Evolutionary conservation across 2,113 vertebrate genomes (phyloP), one percentile per base, ranked within the genome.

Genomic region (Peromyscus leucopus): DNA sequence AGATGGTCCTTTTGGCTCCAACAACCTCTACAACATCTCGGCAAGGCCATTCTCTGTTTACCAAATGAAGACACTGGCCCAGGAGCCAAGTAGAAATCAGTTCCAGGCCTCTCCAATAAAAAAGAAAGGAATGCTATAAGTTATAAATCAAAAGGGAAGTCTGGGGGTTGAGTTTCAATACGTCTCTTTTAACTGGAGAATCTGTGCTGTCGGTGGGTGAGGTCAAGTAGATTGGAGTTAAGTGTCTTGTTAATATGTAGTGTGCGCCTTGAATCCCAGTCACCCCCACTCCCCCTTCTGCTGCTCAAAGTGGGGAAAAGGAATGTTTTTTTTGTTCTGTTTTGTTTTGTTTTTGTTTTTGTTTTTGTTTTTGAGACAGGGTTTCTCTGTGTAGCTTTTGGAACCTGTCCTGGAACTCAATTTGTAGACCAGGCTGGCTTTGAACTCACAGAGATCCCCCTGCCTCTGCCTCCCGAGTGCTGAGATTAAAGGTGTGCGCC

Each of bases 1-100:
- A 97, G 79, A 92, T 94, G 93, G 90, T 95, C 96, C 78, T 96
- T 97, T 93, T 97, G 96, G 93, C 93, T 94, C 31, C 69, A 10
- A 63, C 63, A 89, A 24, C 33, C 76, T 93, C 94, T 75, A 28
- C n/a, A 92, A n/a, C 33, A 92, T 93, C 95, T 96, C 83, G 87
- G 89, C 72, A 87, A 83, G 79, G 72, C 91, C 72, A 55, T 93
- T 78, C 91, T 94, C 89, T 94, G 86, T 96, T 96, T 95, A 95
- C 95, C 94, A 93, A 91, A 95, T 48, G 80, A 90, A 95, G 31
- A 71, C 57, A 57, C 75, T 67, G 10, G 86, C n/a, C 85, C 69
- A 76, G 76, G 72, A 96, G 91, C 91, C 96, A 96, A 94, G 82
- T 0, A 31, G 74, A 94, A 94, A 95, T 96, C 93, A 46, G 59